Evolutionary conservation across 2,888 invertebrate species (phyloP).

Genomic region (Andrena marginata): DNA sequence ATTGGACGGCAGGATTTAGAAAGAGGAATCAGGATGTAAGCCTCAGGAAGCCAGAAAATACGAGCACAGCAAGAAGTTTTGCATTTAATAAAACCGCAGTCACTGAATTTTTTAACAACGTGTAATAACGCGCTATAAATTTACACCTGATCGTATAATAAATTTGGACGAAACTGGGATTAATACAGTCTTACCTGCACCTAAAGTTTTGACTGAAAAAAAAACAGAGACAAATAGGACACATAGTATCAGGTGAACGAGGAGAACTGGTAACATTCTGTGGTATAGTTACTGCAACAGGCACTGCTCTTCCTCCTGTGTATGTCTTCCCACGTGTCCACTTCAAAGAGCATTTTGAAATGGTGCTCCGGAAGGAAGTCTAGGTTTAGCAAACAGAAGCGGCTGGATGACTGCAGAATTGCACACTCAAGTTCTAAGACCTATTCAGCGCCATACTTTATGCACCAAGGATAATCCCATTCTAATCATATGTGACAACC

Average conservation of each 20-base stretch:
- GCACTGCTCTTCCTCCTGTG: slow-evolving; percentile 80
- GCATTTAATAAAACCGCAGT: slow-evolving; percentile 72
- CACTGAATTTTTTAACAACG: slow-evolving; percentile 66
- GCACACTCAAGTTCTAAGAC: too few species aligned
- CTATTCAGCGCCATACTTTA: too few species aligned
- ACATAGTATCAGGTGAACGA: slow-evolving; percentile 81
- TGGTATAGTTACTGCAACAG: slow-evolving; percentile 78
- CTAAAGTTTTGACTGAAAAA: slow-evolving; percentile 79
- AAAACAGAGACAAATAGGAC: slow-evolving; percentile 82
- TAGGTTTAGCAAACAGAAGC: too few species aligned
- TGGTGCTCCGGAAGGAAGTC: too few species aligned
- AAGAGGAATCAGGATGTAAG: too few species aligned
- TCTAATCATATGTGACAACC: too few species aligned
- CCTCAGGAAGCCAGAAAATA: slow-evolving; percentile 74
- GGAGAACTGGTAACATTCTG: slow-evolving; percentile 79
- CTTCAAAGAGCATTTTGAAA: too few species aligned
- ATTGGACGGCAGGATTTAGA: too few species aligned
- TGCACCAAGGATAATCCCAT: too few species aligned
- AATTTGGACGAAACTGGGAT: slow-evolving; percentile 83
- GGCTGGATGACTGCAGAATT: too few species aligned
- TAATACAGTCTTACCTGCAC: slow-evolving; percentile 82
- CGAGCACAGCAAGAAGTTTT: slow-evolving; percentile 67
- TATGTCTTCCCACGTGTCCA: too few species aligned
- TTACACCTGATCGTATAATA: slow-evolving; percentile 75
- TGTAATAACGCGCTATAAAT: slow-evolving; percentile 11